A percentile compares a stretch with the other conserved stretches of the same genome.
Evolutionary conservation across 2,797 vertebrate genomes (phyloP).

Genomic region (Pipistrellus pipistrellus): DNA sequence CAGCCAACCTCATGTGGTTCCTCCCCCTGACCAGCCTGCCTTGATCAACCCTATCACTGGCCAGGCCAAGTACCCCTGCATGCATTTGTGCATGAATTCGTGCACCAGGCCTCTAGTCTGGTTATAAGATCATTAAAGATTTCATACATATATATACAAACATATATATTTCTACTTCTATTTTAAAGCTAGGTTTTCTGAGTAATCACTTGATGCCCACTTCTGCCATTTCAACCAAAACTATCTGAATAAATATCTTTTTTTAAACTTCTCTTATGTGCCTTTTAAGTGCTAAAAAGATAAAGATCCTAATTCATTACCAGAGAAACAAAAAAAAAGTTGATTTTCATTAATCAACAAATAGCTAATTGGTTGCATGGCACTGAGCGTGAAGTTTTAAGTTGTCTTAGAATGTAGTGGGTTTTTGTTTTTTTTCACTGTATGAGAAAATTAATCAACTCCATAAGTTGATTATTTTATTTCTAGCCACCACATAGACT

Average conservation of each 20-base stretch:
- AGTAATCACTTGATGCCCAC: neutral
- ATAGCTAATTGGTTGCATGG: slow-evolving; percentile 43
- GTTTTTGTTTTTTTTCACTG: slow-evolving; percentile 17
- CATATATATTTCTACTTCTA: neutral
- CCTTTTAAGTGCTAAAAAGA: slow-evolving; percentile 14
- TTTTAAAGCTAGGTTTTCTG: slow-evolving; percentile 46
- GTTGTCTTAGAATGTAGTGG: slow-evolving; percentile 29
- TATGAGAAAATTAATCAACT: slow-evolving; percentile 28
- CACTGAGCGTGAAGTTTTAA: slow-evolving; percentile 40
- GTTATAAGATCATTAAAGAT: neutral
- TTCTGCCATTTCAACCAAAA: slow-evolving; percentile 32
- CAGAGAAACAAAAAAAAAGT: slow-evolving; percentile 1
- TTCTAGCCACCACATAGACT: neutral
- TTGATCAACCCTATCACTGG: too few relatives aligned
- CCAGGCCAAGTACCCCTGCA: too few relatives aligned
- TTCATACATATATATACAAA: neutral
- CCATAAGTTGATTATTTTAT: slow-evolving; percentile 12
- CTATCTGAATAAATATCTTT: neutral
- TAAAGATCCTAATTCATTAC: slow-evolving; percentile 53
- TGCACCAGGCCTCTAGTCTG: neutral
- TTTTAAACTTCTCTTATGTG: neutral
- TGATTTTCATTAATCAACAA: slow-evolving; percentile 53
- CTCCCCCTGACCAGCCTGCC: too few relatives aligned
- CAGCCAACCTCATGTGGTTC: too few relatives aligned
- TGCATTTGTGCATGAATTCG: too few relatives aligned